These are phyloP conservation scores for Rhinoderma darwinii DNA, from an alignment of 2,113 vertebrate genomes.

Conservation along the genomic window DNA sequence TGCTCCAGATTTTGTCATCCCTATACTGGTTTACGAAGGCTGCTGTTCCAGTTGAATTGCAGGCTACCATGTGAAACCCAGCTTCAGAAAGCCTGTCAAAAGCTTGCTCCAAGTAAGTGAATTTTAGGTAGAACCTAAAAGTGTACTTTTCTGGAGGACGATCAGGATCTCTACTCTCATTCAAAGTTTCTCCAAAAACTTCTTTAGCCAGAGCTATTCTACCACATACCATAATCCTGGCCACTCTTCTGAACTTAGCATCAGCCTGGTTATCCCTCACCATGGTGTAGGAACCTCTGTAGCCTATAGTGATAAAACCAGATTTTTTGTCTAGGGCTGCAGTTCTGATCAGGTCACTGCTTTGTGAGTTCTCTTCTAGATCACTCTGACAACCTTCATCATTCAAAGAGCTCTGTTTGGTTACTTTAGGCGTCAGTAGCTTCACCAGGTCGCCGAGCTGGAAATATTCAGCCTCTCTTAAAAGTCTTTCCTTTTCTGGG, in stretches of 20 bases:
- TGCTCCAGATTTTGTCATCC: constrained; percentile 90
- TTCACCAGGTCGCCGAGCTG: constrained; percentile 82
- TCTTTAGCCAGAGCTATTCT: constrained; percentile 87
- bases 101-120: constrained; percentile 87
- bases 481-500: constrained; percentile 86
- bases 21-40: constrained; percentile 84
- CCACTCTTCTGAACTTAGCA: constrained; percentile 85
- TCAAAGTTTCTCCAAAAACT: constrained; percentile 85
- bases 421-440: constrained; percentile 80
- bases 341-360: constrained; percentile 73
- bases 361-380: constrained; percentile 82
- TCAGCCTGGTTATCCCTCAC: constrained; percentile 84
- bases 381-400: constrained; percentile 89
- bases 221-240: constrained; percentile 87
- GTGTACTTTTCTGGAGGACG: constrained; percentile 88
- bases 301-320: constrained; percentile 86
- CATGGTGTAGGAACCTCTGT: constrained; percentile 83
- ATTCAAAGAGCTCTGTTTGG: constrained; percentile 84
- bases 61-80: constrained; percentile 83
- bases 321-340: constrained; percentile 76
- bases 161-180: constrained; percentile 87
- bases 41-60: constrained; percentile 79
- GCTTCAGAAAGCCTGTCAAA: constrained; percentile 86
- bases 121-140: constrained; percentile 90
- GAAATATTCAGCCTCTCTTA: constrained; percentile 86